A percentile compares a stretch with the other conserved stretches of the same genome.
Evolutionary conservation across 2,888 invertebrate species (phyloP).

Genomic region (Oscheius onirici): DNA sequence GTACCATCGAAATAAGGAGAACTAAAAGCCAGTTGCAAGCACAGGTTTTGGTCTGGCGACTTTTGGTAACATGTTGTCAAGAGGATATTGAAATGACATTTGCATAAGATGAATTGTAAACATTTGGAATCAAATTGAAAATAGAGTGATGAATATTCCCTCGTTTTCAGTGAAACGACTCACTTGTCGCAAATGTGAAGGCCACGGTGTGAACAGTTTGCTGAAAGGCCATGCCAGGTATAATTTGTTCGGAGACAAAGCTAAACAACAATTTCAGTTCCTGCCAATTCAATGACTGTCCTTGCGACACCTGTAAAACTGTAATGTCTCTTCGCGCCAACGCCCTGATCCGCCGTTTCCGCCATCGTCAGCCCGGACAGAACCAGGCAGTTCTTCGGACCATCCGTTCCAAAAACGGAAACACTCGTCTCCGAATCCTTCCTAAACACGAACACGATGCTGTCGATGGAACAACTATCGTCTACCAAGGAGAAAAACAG

Average conservation of each 20-base stretch:
- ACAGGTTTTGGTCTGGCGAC: no score
- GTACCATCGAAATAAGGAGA: no score
- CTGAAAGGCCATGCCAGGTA: conserved; percentile 67
- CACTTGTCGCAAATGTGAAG: conserved; percentile 66
- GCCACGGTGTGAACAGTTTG: conserved; percentile 56
- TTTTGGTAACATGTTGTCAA: no score
- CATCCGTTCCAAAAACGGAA: conserved; percentile 56
- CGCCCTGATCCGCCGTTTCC: conserved; percentile 62
- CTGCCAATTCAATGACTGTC: conserved; percentile 63
- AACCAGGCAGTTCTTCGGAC: conserved; percentile 50
- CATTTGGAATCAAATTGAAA: no score
- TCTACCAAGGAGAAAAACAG: conserved; percentile 24
- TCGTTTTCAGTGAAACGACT: conserved; percentile 54
- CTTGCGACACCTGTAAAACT: conserved; percentile 56
- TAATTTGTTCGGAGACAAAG: no score
- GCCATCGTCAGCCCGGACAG: conserved; percentile 53
- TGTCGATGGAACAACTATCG: conserved; percentile 35
- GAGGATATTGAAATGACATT: no score
- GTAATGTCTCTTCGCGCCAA: conserved; percentile 62
- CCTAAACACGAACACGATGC: conserved; percentile 37
- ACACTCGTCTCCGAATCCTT: conserved; percentile 53
- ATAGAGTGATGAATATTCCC: neutral
- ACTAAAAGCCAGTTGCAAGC: no score
- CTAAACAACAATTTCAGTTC: no score
- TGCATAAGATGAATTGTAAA: no score